These are phyloP conservation scores for Brachyopa scutellaris DNA, from an alignment of 2,888 invertebrate genomes.

Conservation along the genomic window DNA sequence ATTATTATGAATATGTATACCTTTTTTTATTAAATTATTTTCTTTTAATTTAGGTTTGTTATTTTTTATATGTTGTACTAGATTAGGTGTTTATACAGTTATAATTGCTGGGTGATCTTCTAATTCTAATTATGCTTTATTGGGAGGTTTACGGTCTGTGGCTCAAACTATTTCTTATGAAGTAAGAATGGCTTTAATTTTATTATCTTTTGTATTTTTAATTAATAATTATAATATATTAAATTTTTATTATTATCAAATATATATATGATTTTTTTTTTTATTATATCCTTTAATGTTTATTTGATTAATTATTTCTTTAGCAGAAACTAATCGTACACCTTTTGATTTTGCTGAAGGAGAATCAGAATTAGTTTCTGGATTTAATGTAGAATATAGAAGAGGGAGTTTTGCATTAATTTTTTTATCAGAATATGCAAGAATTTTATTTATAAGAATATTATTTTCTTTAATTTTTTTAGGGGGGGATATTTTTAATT, in stretches of 20 bases:
- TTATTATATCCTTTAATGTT: constrained; percentile 84
- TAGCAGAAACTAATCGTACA: constrained; percentile 88
- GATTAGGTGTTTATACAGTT: constrained; percentile 85
- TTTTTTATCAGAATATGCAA: constrained; percentile 88
- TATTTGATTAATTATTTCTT: constrained; percentile 84
- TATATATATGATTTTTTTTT: constrained; percentile 83
- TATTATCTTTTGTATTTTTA: constrained; percentile 85
- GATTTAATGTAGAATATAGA: constrained; percentile 91
- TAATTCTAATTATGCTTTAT: constrained; percentile 88
- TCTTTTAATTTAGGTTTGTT: constrained; percentile 85
- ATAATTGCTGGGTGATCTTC: constrained; percentile 87
- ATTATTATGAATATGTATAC: constrained; percentile 84
- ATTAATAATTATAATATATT: constrained; percentile 84
- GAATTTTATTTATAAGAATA: constrained; percentile 87
- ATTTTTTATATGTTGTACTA: constrained; percentile 86
- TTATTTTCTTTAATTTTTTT: constrained; percentile 85
- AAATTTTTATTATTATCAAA: constrained; percentile 83
- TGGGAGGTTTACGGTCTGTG: constrained; percentile 86
- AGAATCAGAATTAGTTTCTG: constrained; percentile 90
- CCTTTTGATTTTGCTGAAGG: constrained; percentile 92
- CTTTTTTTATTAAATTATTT: constrained; percentile 83
- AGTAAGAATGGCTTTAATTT: constrained; percentile 86
- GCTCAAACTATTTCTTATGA: constrained; percentile 91
- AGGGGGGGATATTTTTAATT: constrained; percentile 82
- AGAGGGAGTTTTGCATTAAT: constrained; percentile 88